Evolutionary conservation across 1,140 invertebrate species (phyloP), one percentile per base, ranked within the genome.

Genomic region (Sarcophaga bullata): DNA sequence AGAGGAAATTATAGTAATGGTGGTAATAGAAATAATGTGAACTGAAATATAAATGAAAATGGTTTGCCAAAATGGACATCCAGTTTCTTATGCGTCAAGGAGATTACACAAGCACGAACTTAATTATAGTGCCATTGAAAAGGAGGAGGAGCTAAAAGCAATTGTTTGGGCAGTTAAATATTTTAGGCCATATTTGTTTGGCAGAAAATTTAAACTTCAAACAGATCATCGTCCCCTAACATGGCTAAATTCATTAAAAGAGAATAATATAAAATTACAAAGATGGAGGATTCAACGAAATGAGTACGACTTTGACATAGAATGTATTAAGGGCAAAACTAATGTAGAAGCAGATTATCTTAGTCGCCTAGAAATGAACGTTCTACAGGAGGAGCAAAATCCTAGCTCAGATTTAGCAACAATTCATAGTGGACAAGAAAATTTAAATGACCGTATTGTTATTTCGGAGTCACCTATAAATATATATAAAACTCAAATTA

Each of bases 191-290:
- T 84, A 85, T 58, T 75, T 85, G 6, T 83, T 68, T 73, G 83
- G 82, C 52, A 72, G 82, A 78, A 58, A 85, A 72, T 86, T 86
- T 82, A 80, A 81, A 75, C n/a, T 86, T 48, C 25, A 76, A 52
- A 82, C 25, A 4, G 25, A 37, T 37, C 25, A 37, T 37, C 25
- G 25, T 82, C 19, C 85, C 15, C 8, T 80, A 3, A 54, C 25
- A 13, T 80, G 80, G 80, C 19, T 80, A 3, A 11, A 46, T 19
- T 13, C 54, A 1, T 46, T 46, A 90, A 92, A 68, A 88, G 90
- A 10, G 88, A 85, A 11, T 88, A 37, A 37, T 37, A 37, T 88
- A 50, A 83, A 90, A 84, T 82, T 93, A 91, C 50, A 93, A 92
- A 92, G 80, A 90, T 76, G 54, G 92, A 17, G 86, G 89, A 84